Conservation (phyloP, 2,888 invertebrate genomes). For the Drosophila emarginata region DNA sequence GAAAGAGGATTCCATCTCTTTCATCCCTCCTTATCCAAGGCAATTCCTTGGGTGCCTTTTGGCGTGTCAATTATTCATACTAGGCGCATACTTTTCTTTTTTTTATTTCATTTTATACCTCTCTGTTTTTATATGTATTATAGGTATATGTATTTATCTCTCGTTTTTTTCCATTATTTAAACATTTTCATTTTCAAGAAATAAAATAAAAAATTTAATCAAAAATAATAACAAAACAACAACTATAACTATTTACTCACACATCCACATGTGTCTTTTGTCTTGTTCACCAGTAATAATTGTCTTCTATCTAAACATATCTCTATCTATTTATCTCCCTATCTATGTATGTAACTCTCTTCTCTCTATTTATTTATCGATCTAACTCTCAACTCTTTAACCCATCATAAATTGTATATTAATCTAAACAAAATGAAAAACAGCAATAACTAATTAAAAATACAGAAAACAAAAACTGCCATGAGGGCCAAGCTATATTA, state of each 20-base stretch:
- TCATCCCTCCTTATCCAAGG: slow-evolving; percentile 22
- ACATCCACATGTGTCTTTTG: slow-evolving; percentile 82
- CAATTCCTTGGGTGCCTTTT: slow-evolving; percentile 17
- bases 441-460: slow-evolving; percentile 59
- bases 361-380: slow-evolving; percentile 38
- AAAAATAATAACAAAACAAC: slow-evolving; percentile 30
- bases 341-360: slow-evolving; percentile 24
- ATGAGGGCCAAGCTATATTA: slow-evolving; percentile 9
- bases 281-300: slow-evolving; percentile 81
- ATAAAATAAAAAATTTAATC: slow-evolving; percentile 29
- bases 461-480: not conserved
- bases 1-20: not conserved
- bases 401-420: slow-evolving; percentile 61
- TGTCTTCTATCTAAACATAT: slow-evolving; percentile 14
- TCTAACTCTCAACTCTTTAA: slow-evolving; percentile 52
- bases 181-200: slow-evolving; percentile 59
- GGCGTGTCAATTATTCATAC: slow-evolving; percentile 66
- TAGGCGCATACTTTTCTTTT: slow-evolving; percentile 56
- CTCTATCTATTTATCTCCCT: slow-evolving; percentile 26
- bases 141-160: slow-evolving; percentile 31
- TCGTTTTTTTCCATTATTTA: slow-evolving; percentile 40
- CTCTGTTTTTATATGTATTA: slow-evolving; percentile 28
- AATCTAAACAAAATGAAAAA: slow-evolving; percentile 55
- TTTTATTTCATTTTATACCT: slow-evolving; percentile 48
- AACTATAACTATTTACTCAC: slow-evolving; percentile 77